Evolutionary conservation across 2,113 vertebrate genomes (phyloP).

Genomic region (zebrafish (Danio rerio)): GRCz12tu NC_133187.1:7071001-7071500

Average conservation of each 20-base stretch:
- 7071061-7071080: background rate
- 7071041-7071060: slow-evolving; percentile 29
- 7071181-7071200: background rate
- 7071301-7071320: background rate
- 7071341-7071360: background rate
- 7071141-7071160: background rate
- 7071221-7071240: background rate
- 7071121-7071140: slow-evolving; percentile 4
- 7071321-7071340: background rate
- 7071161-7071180: background rate
- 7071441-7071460: background rate
- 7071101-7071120: slow-evolving; percentile 19
- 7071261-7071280: background rate
- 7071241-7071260: background rate
- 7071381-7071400: background rate
- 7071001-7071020: slow-evolving; percentile 51
- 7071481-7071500: background rate
- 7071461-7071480: too few species aligned
- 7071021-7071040: slow-evolving; percentile 44
- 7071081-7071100: slow-evolving; percentile 11
- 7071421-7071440: background rate
- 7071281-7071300: background rate
- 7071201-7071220: slow-evolving; percentile 2
- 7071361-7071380: background rate
- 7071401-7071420: background rate